phyloP scores from a whole-genome alignment of 2,888 invertebrate species.

The Ectobius pallidus region DNA sequence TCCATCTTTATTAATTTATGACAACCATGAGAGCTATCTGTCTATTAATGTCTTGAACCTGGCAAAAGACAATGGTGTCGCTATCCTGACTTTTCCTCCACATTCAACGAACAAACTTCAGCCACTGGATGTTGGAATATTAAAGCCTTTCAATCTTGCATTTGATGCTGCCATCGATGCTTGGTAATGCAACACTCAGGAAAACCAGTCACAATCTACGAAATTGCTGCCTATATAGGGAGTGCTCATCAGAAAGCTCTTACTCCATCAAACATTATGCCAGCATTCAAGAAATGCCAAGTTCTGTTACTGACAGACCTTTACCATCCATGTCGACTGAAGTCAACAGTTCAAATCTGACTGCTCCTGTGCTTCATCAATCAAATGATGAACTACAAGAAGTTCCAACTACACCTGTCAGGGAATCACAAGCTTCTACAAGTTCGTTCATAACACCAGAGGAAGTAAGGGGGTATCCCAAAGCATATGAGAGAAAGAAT shows the following conservation, averaged over 20 bases:
- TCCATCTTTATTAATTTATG: conserved; percentile 28
- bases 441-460: neutral
- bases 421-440: neutral
- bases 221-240: conserved; percentile 48
- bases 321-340: neutral
- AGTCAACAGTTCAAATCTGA: neutral
- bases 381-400: neutral
- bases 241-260: conserved; percentile 48
- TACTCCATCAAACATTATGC: conserved; percentile 52
- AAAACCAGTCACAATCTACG: conserved; percentile 52
- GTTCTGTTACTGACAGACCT: neutral
- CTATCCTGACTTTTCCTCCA: conserved; percentile 48
- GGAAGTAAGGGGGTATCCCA: neutral
- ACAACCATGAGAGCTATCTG: conserved; percentile 39
- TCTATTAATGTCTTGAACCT: conserved; percentile 37
- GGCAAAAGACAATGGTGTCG: conserved; percentile 47
- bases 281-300: conserved; percentile 44
- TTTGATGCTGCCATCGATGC: conserved; percentile 49
- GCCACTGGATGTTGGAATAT: conserved; percentile 45
- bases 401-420: neutral
- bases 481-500: neutral
- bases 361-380: neutral
- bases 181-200: too few relatives aligned
- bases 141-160: conserved; percentile 41
- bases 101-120: conserved; percentile 48